Evolutionary conservation across 1,140 invertebrate species (phyloP), one percentile per base, ranked within the genome.

Genomic region (Rhynchophorus ferrugineus): DNA sequence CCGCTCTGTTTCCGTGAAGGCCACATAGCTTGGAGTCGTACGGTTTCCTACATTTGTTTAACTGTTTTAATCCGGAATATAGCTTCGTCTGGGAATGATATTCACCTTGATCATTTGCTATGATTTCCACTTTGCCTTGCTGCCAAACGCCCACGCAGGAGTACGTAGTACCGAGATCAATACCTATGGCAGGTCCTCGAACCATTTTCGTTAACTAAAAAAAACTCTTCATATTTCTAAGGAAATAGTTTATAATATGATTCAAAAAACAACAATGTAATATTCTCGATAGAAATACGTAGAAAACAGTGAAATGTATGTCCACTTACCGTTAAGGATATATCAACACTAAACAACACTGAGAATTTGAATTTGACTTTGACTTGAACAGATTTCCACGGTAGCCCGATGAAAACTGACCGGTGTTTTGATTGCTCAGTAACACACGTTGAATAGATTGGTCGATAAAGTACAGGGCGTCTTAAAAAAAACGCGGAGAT

Each of bases 21-120:
- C 91, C 33, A 95, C 91, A 72, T 93, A 95, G 47, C 84, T 87
- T 6, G 90, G 90, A 33, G 91, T 94, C 19, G 90, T 95, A 37
- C 91, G 73, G 73, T 95, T 95, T 16, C 91, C 52, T 54, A 11
- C 24, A 6, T 29, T 29, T 29, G 11, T 29, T 29, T 5, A 29
- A 6, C 24, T 6, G 24, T 29, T 29, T 29, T 29, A 29, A 29
- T 29, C 5, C 24, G 24, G 24, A 29, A 29, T 29, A 6, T 29
- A 6, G 5, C 11, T 6, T 29, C n/a, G n/a, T n/a, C n/a, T n/a
- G n/a, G n/a, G n/a, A n/a, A n/a, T n/a, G n/a, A n/a, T n/a, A n/a
- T 9, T 47, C 44, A 55, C 53, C 92, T 74, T 93, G 90, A 68
- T 95, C 91, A 68, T 95, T 95, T 62, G 90, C 90, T 61, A 95